phyloP scores from a whole-genome alignment of 2,797 vertebrate species.

The Cyprinella venusta region DNA sequence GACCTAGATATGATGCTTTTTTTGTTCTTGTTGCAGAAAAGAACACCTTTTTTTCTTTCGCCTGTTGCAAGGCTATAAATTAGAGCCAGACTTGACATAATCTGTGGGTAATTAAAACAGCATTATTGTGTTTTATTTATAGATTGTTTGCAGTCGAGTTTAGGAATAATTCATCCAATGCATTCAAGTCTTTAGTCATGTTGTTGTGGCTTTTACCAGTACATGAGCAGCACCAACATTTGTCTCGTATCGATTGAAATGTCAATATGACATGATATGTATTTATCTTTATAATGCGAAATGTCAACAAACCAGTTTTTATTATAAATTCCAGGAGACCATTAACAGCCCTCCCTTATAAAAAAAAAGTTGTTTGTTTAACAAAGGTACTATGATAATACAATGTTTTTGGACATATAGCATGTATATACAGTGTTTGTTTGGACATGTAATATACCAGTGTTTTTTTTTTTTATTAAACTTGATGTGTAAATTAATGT shows the following conservation, averaged over 20 bases:
- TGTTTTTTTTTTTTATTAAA: not conserved
- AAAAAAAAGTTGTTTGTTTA: not conserved
- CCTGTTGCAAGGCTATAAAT: conserved; percentile 12
- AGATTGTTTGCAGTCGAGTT: not conserved
- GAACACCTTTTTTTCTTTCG: conserved; percentile 3
- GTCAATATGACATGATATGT: not conserved
- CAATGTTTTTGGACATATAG: not conserved
- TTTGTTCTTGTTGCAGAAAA: not conserved
- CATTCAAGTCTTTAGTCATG: not conserved
- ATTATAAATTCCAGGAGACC: not conserved
- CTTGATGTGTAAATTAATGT: not conserved
- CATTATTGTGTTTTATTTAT: conserved; percentile 15
- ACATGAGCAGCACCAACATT: not conserved
- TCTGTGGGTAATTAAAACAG: conserved; percentile 29
- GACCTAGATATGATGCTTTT: conserved; percentile 45
- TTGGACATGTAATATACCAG: not conserved
- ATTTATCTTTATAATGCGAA: not conserved
- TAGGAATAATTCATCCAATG: conserved; percentile 20
- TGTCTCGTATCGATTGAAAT: not conserved
- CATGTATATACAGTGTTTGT: too few species aligned
- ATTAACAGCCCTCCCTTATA: not conserved
- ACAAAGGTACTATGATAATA: not conserved
- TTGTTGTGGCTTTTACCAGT: not conserved
- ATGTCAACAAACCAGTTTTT: conserved; percentile 14
- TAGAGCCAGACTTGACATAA: conserved; percentile 8